Conservation (phyloP, 2,888 invertebrate species). For the Eupeodes luniger region DNA sequence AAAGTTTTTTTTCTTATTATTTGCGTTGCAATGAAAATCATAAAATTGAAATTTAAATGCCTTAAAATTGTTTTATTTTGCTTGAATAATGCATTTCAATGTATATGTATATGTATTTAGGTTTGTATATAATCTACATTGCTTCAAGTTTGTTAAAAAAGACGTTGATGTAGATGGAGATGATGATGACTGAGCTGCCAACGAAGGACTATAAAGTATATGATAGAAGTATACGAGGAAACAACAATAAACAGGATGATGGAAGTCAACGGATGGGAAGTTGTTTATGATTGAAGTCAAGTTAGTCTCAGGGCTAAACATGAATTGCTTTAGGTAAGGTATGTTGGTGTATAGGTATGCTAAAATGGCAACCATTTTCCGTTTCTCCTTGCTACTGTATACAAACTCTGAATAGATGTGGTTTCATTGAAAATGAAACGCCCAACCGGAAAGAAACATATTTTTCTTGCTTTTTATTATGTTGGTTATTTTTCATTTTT, state of each 20-base stretch:
- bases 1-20: conserved; percentile 40
- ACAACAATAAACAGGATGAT: conserved; percentile 47
- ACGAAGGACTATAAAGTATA: neutral
- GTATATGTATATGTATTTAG: neutral
- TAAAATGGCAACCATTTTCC: conserved; percentile 20
- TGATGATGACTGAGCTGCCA: conserved; percentile 23
- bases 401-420: too few species aligned
- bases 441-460: too few species aligned
- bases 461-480: too few species aligned
- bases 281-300: conserved; percentile 64
- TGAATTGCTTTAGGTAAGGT: neutral
- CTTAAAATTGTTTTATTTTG: conserved; percentile 68
- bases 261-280: conserved; percentile 50
- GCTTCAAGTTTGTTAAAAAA: too few species aligned
- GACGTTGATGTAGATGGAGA: neutral
- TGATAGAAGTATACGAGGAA: neutral
- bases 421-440: neutral
- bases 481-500: too few species aligned
- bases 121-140: neutral
- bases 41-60: conserved; percentile 72
- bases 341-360: neutral
- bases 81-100: conserved; percentile 67
- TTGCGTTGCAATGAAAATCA: conserved; percentile 67
- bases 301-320: conserved; percentile 38
- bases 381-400: too few species aligned